Conservation (phyloP, 2,888 invertebrate genomes). For the Clunio marinus region DNA sequence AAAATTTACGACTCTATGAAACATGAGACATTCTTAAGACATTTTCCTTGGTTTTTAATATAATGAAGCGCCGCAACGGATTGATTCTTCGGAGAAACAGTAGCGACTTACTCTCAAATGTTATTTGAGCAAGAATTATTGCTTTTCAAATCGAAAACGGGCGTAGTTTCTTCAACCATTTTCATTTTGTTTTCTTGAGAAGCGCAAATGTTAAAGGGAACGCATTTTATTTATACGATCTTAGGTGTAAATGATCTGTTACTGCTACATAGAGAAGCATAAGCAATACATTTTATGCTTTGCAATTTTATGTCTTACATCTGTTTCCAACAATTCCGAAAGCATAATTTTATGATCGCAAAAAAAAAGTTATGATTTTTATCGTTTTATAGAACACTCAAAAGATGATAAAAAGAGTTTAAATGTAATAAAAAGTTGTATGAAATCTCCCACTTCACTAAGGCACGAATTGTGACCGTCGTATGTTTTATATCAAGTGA, state of each 20-base stretch:
- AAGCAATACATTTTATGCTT: constrained; percentile 17
- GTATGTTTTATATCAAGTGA: too few relatives aligned
- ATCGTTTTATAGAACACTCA: too few relatives aligned
- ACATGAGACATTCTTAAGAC: constrained; percentile 3
- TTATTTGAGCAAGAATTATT: constrained; percentile 32
- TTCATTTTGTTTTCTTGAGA: constrained; percentile 17
- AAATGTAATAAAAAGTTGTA: too few relatives aligned
- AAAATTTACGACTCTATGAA: constrained; percentile 16
- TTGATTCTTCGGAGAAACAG: not conserved
- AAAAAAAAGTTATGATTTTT: constrained; percentile 1
- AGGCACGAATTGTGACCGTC: too few relatives aligned
- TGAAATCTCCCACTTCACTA: too few relatives aligned
- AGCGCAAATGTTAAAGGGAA: not conserved
- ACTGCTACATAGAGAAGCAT: too few relatives aligned
- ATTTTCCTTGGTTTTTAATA: not conserved
- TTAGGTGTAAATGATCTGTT: constrained; percentile 31
- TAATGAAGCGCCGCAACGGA: constrained; percentile 31
- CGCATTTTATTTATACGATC: too few relatives aligned
- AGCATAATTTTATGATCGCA: not conserved
- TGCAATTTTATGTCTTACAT: constrained; percentile 1
- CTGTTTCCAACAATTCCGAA: constrained; percentile 13
- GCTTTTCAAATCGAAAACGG: constrained; percentile 3
- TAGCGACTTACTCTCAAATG: not conserved
- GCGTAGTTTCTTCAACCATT: constrained; percentile 9
- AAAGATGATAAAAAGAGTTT: not conserved